phyloP scores from a whole-genome alignment of 2,888 invertebrate genomes.

The Apoda limacodes region DNA sequence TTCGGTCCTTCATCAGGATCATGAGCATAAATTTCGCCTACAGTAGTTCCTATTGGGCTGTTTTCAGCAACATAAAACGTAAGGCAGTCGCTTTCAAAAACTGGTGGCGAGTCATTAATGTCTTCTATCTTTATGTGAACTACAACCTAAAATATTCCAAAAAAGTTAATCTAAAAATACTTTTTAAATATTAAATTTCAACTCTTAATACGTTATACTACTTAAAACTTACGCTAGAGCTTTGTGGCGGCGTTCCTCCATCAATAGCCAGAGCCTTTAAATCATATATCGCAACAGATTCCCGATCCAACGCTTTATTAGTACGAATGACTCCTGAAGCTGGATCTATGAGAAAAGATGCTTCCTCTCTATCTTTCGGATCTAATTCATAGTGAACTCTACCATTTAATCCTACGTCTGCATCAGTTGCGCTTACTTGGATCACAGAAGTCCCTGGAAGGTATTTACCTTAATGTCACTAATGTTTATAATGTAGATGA shows the following conservation, averaged over 20 bases:
- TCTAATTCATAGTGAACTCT: slow-evolving; percentile 84
- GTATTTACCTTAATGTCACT: too few species aligned
- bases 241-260: slow-evolving; percentile 83
- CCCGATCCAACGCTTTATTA: slow-evolving; percentile 90
- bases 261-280: slow-evolving; percentile 91
- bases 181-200: background rate
- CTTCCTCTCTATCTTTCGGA: slow-evolving; percentile 81
- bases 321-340: slow-evolving; percentile 93
- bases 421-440: slow-evolving; percentile 84
- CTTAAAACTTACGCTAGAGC: slow-evolving; percentile 59
- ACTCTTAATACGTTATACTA: background rate
- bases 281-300: slow-evolving; percentile 87
- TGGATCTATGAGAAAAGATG: slow-evolving; percentile 92
- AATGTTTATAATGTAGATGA: too few species aligned
- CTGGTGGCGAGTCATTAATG: slow-evolving; percentile 91
- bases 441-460: slow-evolving; percentile 77
- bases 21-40: slow-evolving; percentile 89
- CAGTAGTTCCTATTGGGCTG: slow-evolving; percentile 94
- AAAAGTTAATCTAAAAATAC: background rate
- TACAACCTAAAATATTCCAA: slow-evolving; percentile 60
- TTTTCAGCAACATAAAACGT: slow-evolving; percentile 93
- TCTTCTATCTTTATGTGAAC: slow-evolving; percentile 88
- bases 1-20: slow-evolving; percentile 95
- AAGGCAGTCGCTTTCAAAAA: slow-evolving; percentile 89
- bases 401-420: slow-evolving; percentile 89